Evolutionary conservation across 1,140 invertebrate genomes (phyloP).

Genomic region (Drosophila erecta): DNA sequence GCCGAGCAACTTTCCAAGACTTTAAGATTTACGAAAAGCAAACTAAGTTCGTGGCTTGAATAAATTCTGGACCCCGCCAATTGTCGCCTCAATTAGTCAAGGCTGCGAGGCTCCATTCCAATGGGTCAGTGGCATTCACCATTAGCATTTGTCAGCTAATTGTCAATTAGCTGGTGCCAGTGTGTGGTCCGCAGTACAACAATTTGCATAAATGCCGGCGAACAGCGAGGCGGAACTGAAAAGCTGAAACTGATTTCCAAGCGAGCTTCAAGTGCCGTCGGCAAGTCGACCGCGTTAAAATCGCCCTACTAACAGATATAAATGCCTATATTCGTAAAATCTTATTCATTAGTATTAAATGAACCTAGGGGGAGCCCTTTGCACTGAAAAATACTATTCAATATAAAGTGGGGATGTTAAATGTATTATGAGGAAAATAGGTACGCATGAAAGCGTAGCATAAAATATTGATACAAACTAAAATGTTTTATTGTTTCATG

Average conservation of each 20-base stretch:
- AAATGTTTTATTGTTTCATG: too few relatives aligned
- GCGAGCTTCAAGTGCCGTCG: slow-evolving; percentile 44
- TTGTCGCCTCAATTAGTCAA: slow-evolving; percentile 51
- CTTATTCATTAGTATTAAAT: too few relatives aligned
- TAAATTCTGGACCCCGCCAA: slow-evolving; percentile 42
- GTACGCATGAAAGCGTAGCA: too few relatives aligned
- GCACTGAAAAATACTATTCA: too few relatives aligned
- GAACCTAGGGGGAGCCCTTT: too few relatives aligned
- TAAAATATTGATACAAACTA: too few relatives aligned
- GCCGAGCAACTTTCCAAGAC: slow-evolving; percentile 1
- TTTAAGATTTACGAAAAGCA: slow-evolving; percentile 5
- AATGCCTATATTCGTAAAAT: too few relatives aligned
- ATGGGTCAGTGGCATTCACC: slow-evolving; percentile 24
- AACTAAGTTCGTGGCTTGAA: slow-evolving; percentile 23
- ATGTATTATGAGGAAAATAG: background rate
- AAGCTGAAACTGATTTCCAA: background rate
- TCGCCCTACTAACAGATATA: too few relatives aligned
- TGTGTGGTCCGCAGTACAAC: slow-evolving; percentile 13
- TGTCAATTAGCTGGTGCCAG: slow-evolving; percentile 52
- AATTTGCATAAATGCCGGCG: slow-evolving; percentile 42
- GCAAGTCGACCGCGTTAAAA: slow-evolving; percentile 9
- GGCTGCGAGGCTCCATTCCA: slow-evolving; percentile 20
- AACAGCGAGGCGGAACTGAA: background rate
- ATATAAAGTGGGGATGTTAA: too few relatives aligned
- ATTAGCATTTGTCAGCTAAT: slow-evolving; percentile 67